Conservation (phyloP, 1,140 invertebrate species). For the Mamestra configurata region DNA sequence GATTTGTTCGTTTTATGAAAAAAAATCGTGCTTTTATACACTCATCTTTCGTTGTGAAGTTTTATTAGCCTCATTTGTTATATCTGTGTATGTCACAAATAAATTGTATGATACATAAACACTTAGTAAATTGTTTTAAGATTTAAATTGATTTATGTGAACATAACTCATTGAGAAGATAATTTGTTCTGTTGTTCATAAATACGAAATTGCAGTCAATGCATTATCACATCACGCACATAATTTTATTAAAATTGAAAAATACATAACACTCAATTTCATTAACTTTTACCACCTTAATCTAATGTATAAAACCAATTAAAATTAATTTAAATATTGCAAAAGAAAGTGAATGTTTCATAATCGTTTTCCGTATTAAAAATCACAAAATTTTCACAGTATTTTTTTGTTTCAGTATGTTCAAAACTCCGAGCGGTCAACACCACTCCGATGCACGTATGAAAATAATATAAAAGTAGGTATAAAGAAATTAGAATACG, state of each 20-base stretch:
- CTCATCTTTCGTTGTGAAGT: too few relatives aligned
- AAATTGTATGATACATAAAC: too few relatives aligned
- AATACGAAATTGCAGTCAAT: background rate
- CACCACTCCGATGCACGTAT: background rate
- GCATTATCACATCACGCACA: background rate
- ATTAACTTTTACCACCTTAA: background rate
- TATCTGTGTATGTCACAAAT: too few relatives aligned
- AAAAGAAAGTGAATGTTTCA: background rate
- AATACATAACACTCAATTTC: background rate
- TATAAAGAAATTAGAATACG: constrained; percentile 31
- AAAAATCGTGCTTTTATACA: constrained; percentile 12
- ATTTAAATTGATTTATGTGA: too few relatives aligned
- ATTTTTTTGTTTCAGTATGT: constrained; percentile 2
- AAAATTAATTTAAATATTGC: constrained; percentile 10
- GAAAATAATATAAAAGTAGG: constrained; percentile 10
- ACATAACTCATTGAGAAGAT: too few relatives aligned
- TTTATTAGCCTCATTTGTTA: too few relatives aligned
- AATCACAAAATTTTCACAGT: background rate
- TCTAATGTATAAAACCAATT: background rate
- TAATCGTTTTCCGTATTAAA: background rate
- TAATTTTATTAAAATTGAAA: background rate
- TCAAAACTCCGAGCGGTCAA: background rate
- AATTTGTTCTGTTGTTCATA: background rate
- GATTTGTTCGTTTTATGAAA: constrained; percentile 17
- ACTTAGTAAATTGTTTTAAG: background rate